Conservation (phyloP, 1,140 invertebrate species). For the Solen grandis region DNA sequence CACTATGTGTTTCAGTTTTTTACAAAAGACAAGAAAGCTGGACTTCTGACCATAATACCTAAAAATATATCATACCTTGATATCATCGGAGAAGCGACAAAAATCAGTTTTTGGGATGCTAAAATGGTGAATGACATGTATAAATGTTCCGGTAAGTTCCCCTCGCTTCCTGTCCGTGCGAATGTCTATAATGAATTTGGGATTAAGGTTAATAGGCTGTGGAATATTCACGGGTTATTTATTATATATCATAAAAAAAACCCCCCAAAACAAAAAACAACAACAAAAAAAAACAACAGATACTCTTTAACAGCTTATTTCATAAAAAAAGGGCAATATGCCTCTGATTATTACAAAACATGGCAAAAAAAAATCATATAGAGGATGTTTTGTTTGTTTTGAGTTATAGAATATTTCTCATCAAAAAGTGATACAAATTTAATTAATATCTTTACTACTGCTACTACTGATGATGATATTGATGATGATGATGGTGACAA, state of each 20-base stretch:
- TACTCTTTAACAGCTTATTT: too few species aligned
- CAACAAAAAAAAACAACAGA: too few species aligned
- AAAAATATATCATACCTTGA: constrained; percentile 6
- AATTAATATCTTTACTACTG: background rate
- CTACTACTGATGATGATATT: background rate
- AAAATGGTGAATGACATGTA: constrained; percentile 35
- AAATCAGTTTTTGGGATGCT: constrained; percentile 38
- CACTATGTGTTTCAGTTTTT: constrained; percentile 5
- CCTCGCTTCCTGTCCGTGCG: too few species aligned
- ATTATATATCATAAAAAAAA: too few species aligned
- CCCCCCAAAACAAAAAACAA: too few species aligned
- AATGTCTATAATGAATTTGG: background rate
- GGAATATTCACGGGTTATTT: too few species aligned
- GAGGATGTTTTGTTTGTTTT: too few species aligned
- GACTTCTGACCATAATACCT: background rate
- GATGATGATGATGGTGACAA: background rate
- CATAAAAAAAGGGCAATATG: too few species aligned
- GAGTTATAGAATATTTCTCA: too few species aligned
- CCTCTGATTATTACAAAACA: too few species aligned
- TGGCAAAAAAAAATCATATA: too few species aligned
- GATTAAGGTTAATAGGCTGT: too few species aligned
- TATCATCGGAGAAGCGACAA: constrained; percentile 7
- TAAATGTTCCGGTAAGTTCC: constrained; percentile 31
- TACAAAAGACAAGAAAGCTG: background rate
- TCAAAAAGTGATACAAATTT: background rate